phyloP scores from a whole-genome alignment of 2,113 vertebrate species.

The Phylloscopus trochilus region DNA sequence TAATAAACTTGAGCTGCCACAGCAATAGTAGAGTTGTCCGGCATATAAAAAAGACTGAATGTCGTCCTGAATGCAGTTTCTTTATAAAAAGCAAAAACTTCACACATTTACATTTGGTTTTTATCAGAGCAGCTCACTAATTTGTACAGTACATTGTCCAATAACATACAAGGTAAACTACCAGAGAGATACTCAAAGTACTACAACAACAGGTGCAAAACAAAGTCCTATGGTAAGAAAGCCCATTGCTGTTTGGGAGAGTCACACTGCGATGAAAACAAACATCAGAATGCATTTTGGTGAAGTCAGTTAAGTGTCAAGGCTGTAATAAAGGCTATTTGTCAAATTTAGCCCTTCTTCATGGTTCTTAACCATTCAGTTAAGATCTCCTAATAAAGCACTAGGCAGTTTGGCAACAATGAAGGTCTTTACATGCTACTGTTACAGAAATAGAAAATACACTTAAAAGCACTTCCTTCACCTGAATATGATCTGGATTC shows the following conservation, averaged over 20 bases:
- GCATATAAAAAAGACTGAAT: not conserved
- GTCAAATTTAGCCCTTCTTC: constrained; percentile 65
- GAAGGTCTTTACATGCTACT: constrained; percentile 4
- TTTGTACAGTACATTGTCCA: constrained; percentile 32
- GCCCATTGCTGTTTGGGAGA: not conserved
- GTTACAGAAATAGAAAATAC: not conserved
- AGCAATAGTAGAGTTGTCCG: not conserved
- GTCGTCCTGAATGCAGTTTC: not conserved
- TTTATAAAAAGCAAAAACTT: constrained; percentile 4
- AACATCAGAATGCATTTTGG: constrained; percentile 18
- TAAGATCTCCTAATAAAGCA: constrained; percentile 58
- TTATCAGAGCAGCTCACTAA: constrained; percentile 35
- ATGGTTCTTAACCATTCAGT: constrained; percentile 36
- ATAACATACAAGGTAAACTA: constrained; percentile 16
- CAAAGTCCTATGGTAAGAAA: not conserved
- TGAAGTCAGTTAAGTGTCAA: constrained; percentile 42
- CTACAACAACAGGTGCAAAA: not conserved
- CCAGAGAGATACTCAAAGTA: not conserved
- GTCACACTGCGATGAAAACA: not conserved
- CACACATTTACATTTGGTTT: constrained; percentile 17
- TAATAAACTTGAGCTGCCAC: constrained; percentile 41
- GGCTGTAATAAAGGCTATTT: constrained; percentile 46
- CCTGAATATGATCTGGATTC: not conserved
- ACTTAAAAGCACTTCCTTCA: constrained; percentile 46
- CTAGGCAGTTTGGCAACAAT: constrained; percentile 13